Conservation (phyloP, 2,888 invertebrate species). For the Nemotelus pantherinus region DNA sequence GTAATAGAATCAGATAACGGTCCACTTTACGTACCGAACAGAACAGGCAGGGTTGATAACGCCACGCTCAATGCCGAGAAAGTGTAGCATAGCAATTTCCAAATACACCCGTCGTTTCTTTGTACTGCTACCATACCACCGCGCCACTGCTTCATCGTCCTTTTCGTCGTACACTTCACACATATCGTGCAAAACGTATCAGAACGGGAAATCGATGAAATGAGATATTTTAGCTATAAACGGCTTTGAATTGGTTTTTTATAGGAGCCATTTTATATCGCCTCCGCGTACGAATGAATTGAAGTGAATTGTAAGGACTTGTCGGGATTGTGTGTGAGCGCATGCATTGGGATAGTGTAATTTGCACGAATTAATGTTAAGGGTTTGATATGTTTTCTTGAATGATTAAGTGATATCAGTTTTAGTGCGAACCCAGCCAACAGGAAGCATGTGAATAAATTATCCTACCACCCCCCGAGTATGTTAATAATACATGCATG, state of each 20-base stretch:
- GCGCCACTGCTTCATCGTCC: neutral
- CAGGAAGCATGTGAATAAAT: neutral
- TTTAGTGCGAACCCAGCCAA: neutral
- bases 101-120: slow-evolving; percentile 14
- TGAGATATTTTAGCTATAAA: slow-evolving; percentile 45
- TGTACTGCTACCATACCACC: neutral
- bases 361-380: slow-evolving; percentile 37
- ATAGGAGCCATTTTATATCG: slow-evolving; percentile 39
- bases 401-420: slow-evolving; percentile 14
- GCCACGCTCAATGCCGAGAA: neutral
- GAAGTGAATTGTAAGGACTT: slow-evolving; percentile 1
- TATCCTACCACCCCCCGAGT: neutral
- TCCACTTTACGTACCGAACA: slow-evolving; percentile 17
- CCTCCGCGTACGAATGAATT: slow-evolving; percentile 17
- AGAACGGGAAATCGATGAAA: slow-evolving; percentile 43
- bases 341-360: slow-evolving; percentile 29
- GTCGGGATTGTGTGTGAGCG: no score
- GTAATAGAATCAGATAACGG: slow-evolving; percentile 37
- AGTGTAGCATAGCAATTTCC: slow-evolving; percentile 29
- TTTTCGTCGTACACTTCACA: neutral
- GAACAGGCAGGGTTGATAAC: slow-evolving; percentile 1
- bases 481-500: no score
- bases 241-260: slow-evolving; percentile 45
- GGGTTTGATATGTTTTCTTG: slow-evolving; percentile 27
- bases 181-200: slow-evolving; percentile 2